Evolutionary conservation across 1,140 invertebrate species (phyloP), one percentile per base, ranked within the genome.

Genomic region (Zaprionus kolodkinae): DNA sequence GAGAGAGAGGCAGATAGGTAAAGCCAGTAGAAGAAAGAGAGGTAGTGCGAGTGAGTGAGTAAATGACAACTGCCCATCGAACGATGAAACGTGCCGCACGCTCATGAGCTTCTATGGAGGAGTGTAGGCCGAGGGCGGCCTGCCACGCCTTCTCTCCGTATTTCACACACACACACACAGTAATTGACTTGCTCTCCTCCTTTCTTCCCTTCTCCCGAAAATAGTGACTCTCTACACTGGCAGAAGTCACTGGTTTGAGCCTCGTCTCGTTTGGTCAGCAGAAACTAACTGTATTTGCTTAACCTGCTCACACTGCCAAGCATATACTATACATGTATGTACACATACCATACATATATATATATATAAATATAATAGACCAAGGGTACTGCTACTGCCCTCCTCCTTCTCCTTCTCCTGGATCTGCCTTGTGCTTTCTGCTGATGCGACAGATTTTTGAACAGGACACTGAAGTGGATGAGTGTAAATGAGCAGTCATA

Each of bases 401-500:
- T 13, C 55, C 40, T 43, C 40, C n/a, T n/a, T 7, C 27, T 36
- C 35, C 30, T 13, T 17, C 27, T 17, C 27, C 10, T 38, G 43
- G 57, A 45, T n/a, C 40, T 21, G 17, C 17, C 45, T 12, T 12
- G 21, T 60, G 63, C 36, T 81, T 88, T 76, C 60, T 89, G 85
- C 85, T 89, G 85, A 89, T 76, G 85, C 78, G 74, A 84, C 85
- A 84, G 74, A 84, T 88, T 88, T 88, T 70, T 25, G 61, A 67
- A 74, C 60, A 6, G 54, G 43, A 33, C 48, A 35, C 21, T 70
- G 40, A 15, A 45, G 30, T 60, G 71, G 48, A 76, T 78, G 80
- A 83, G 85, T 89, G 85, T 88, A 89, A 88, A 88, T 89, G 85
- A 88, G 85, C 85, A 89, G 81, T 85, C 75, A 78, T 73, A 78